These are phyloP conservation scores for Caenorhabditis japonica DNA, from an alignment of 2,888 invertebrate species.

Conservation along the genomic window DNA sequence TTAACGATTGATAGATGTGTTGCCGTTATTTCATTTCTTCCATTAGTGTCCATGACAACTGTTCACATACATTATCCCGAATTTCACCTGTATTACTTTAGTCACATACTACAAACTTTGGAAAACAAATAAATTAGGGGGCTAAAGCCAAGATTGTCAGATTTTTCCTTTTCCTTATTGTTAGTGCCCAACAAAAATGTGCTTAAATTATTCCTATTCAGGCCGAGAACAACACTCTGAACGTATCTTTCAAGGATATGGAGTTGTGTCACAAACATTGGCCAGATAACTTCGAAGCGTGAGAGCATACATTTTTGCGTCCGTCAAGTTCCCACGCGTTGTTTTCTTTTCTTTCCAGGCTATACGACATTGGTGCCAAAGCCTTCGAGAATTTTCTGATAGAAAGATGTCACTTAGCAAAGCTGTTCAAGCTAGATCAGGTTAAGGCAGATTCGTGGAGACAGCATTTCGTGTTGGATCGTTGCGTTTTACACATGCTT, in stretches of 20 bases:
- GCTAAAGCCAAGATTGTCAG: too few species aligned
- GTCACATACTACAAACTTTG: too few species aligned
- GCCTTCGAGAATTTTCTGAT: constrained; percentile 32
- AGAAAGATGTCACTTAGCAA: constrained; percentile 11
- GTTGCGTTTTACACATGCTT: constrained; percentile 30
- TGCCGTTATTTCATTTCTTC: too few species aligned
- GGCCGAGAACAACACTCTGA: constrained; percentile 23
- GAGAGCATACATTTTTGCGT: background rate
- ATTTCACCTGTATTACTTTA: too few species aligned
- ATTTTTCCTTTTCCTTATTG: too few species aligned
- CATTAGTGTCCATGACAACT: constrained; percentile 16
- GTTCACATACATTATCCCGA: too few species aligned
- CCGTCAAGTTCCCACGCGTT: background rate
- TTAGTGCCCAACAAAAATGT: too few species aligned
- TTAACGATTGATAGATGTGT: too few species aligned
- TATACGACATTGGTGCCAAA: constrained; percentile 33
- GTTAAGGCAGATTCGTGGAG: constrained; percentile 20
- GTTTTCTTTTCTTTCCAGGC: constrained; percentile 16
- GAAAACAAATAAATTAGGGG: too few species aligned
- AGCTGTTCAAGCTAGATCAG: constrained; percentile 21
- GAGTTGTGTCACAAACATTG: constrained; percentile 35
- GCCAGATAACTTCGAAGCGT: constrained; percentile 48
- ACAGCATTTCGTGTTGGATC: constrained; percentile 30
- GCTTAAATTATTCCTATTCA: too few species aligned
- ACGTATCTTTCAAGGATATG: constrained; percentile 14